Conservation (phyloP, 1,140 invertebrate species). For the Formica selysi region DNA sequence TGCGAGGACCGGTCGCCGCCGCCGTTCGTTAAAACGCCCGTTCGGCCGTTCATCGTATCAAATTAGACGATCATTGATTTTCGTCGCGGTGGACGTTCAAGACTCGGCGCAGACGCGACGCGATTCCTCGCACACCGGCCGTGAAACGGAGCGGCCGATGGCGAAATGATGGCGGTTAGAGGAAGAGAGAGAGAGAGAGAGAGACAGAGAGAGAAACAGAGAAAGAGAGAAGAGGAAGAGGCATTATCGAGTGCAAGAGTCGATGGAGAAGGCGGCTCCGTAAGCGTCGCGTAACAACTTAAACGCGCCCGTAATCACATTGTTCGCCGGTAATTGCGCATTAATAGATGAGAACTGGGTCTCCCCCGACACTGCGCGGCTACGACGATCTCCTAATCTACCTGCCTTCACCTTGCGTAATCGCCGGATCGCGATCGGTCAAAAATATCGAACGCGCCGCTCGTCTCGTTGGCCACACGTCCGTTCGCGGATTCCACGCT, state of each 20-base stretch:
- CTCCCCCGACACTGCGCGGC: constrained; percentile 61
- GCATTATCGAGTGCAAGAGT: constrained; percentile 53
- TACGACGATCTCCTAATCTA: constrained; percentile 53
- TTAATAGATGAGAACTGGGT: constrained; percentile 84
- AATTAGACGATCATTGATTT: constrained; percentile 53
- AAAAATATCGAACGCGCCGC: constrained; percentile 57
- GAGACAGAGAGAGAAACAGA: constrained; percentile 50
- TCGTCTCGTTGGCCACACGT: constrained; percentile 24
- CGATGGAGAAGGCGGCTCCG: constrained; percentile 31
- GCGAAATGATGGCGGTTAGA: constrained; percentile 50
- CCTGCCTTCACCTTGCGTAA: constrained; percentile 72
- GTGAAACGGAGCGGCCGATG: constrained; percentile 68
- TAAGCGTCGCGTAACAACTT: constrained; percentile 78
- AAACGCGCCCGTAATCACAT: constrained; percentile 81
- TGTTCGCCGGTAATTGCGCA: constrained; percentile 80
- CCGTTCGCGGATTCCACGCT: constrained; percentile 72
- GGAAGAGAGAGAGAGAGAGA: neutral
- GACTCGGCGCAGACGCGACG: constrained; percentile 4
- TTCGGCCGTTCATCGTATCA: constrained; percentile 19
- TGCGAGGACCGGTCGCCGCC: constrained; percentile 73
- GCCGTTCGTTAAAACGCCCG: constrained; percentile 62
- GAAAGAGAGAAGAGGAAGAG: constrained; percentile 63
- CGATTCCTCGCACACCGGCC: constrained; percentile 35
- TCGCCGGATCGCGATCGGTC: constrained; percentile 60
- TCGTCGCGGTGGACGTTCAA: constrained; percentile 25